phyloP scores from a whole-genome alignment of 2,888 invertebrate species.

The Drosophila nr. medialis region DNA sequence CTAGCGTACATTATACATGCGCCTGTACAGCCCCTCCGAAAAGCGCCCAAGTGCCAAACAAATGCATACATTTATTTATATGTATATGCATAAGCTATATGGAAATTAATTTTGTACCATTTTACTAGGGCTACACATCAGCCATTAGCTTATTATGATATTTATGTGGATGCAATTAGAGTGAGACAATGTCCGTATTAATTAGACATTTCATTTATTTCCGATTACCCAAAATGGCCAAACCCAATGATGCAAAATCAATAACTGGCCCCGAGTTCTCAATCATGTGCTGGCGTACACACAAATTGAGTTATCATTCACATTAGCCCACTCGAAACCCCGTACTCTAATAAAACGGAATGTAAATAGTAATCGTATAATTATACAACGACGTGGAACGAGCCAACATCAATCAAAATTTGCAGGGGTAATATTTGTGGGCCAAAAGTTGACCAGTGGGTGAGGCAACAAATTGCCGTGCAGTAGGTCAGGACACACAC shows the following conservation, averaged over 20 bases:
- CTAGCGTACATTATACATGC: slow-evolving; percentile 21
- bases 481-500: slow-evolving; percentile 58
- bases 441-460: slow-evolving; percentile 47
- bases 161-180: slow-evolving; percentile 66
- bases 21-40: neutral
- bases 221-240: slow-evolving; percentile 31
- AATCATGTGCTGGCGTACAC: neutral
- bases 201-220: slow-evolving; percentile 76
- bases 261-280: slow-evolving; percentile 36
- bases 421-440: slow-evolving; percentile 15
- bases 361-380: slow-evolving; percentile 62
- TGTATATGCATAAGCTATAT: slow-evolving; percentile 37
- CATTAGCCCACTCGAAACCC: slow-evolving; percentile 18
- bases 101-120: slow-evolving; percentile 72
- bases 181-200: slow-evolving; percentile 69
- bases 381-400: slow-evolving; percentile 53
- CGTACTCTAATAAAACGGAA: slow-evolving; percentile 70
- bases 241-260: slow-evolving; percentile 65
- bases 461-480: slow-evolving; percentile 70
- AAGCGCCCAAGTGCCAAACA: slow-evolving; percentile 13
- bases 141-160: slow-evolving; percentile 68
- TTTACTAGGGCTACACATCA: slow-evolving; percentile 35
- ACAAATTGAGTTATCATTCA: slow-evolving; percentile 64
- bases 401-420: slow-evolving; percentile 71
- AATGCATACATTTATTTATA: slow-evolving; percentile 8